Evolutionary conservation across 1,140 invertebrate species (phyloP), one percentile per base, ranked within the genome.

Genomic region (Bradysia coprophila): DNA sequence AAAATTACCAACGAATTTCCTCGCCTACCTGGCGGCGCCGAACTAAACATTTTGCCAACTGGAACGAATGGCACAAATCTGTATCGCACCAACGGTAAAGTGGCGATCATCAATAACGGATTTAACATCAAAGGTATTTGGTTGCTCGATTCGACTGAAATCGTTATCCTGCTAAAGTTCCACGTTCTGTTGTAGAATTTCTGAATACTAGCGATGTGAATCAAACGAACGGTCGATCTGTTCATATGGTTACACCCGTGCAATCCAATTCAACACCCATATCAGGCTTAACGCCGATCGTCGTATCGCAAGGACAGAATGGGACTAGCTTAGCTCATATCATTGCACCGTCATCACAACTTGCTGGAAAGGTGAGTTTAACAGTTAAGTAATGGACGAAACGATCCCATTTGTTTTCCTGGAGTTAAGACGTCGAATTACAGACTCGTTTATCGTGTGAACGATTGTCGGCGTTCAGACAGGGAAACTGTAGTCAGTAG

Each of bases 11-110:
- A 13, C 13, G 42, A 43, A 39, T 18, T 39, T 6, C 23, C 21
- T 16, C 22, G 42, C n/a, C 33, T 43, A 31, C 42, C 42, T 19
- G 42, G 42, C 19, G 42, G 42, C 11, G 42, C 42, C 31, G 42
- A 43, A 38, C 16, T 43, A 19, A 43, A 43, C 38, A 43, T 43
- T 11, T 24, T 43, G 16, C 42, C 42, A 10, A n/a, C 42, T 11
- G 21, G 15, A 6, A 22, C 24, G 32, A 43, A 38, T 38, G 42
- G 34, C 21, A 20, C 42, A 4, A 19, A 31, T 19, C 13, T 43
- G n/a, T 43, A 43, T 20, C 19, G 42, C 8, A 34, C 36, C 19
- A 43, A 43, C 22, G 42, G 37, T 36, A 38, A 43, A 21, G 28
- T 43, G 24, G 15, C 36, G 11, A 38, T 43, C 20, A 18, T 43